These are phyloP conservation scores for Pollenia amentaria DNA, from an alignment of 2,888 invertebrate species.

Conservation along the genomic window DNA sequence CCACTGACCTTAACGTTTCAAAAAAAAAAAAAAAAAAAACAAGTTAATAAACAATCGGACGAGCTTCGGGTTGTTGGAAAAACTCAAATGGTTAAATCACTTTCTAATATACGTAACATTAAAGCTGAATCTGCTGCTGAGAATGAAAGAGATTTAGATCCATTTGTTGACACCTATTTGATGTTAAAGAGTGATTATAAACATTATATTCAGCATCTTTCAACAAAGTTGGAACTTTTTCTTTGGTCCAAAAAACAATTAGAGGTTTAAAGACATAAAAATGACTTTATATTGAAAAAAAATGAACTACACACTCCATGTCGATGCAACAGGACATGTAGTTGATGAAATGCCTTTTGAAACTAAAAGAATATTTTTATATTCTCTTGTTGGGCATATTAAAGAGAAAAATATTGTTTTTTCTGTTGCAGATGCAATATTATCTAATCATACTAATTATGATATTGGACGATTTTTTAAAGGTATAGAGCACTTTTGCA, in stretches of 20 bases:
- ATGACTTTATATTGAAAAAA: no score
- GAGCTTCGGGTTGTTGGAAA: background rate
- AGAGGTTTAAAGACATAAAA: no score
- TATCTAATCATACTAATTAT: no score
- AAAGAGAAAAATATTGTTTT: no score
- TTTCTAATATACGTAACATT: constrained; percentile 15
- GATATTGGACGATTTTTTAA: background rate
- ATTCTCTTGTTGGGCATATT: no score
- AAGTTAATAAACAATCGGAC: background rate
- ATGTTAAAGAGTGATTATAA: background rate
- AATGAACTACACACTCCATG: no score
- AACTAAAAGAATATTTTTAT: no score
- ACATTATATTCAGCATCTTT: background rate
- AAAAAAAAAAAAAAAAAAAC: background rate
- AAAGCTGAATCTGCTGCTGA: background rate
- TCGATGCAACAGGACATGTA: no score
- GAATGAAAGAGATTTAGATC: background rate
- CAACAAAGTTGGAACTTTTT: background rate
- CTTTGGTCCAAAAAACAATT: background rate
- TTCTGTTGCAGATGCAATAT: no score
- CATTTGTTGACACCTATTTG: background rate
- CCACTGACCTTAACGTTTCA: background rate
- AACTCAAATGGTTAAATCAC: constrained; percentile 9
- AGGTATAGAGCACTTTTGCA: background rate
- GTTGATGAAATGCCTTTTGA: no score